Base-by-base conservation (phyloP, 2,113 vertebrate species). In the Eptatretus burgeri region DNA sequence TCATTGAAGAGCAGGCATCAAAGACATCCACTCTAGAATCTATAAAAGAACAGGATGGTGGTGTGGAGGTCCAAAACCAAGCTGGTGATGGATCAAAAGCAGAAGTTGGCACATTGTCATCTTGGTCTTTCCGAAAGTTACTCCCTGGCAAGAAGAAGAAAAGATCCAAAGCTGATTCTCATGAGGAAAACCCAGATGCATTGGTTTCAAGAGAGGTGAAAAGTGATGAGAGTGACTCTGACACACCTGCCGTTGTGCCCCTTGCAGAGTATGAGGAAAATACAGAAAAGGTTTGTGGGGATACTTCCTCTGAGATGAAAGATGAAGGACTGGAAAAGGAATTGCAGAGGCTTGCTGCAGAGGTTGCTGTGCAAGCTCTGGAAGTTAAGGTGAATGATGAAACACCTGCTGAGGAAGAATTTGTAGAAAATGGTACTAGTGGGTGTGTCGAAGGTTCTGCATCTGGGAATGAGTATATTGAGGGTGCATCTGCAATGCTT, bases 161-260 rank as follows among this genome's bases (percentile, higher is more conserved):
- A 20, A 17, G n/a, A 11, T 17, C 56, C 10, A 60, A 60, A 20
- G 56, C 20, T 60, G n/a, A 17, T n/a, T n/a, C 56, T 60, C n/a
- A 60, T 12, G 56, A 60, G 2, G 56, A 17, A 13, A 20, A 60
- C n/a, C n/a, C n/a, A 17, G 12, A n/a, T 20, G 20, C 11, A 11
- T 20, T 17, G 56, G 56, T 2, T n/a, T n/a, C 56, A 60, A 3
- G 7, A 41, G 56, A 60, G 56, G 56, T 60, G 56, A 60, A 60
- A 20, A 20, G 56, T 20, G 20, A 60, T 60, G 56, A 60, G n/a
- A 60, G 56, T 2, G 12, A 10, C 56, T 11, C 56, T 60, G 56
- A 60, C 56, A 60, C 56, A 60, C 56, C 56, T n/a, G 12, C 12
- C 20, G 56, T 60, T n/a, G 56, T 60, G 56, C 56, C 56, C n/a